Conservation (phyloP, 2,797 vertebrate genomes). For the Tadarida brasiliensis region DNA sequence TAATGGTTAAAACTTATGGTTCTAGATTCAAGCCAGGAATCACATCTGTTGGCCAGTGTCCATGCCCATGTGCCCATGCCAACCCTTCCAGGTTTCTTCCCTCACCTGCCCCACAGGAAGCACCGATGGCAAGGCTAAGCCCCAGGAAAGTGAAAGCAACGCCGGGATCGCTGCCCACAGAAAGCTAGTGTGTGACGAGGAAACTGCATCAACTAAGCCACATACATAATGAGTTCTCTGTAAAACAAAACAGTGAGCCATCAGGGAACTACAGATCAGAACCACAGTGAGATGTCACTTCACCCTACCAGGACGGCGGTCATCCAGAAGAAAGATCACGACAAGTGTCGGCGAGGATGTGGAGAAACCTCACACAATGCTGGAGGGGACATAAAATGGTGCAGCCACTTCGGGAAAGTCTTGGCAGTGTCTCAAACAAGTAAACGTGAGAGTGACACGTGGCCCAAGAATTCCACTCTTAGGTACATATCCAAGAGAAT, state of each 20-base stretch:
- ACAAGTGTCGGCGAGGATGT: not conserved
- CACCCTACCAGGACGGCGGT: not conserved
- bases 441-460: not conserved
- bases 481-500: not conserved
- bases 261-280: not conserved
- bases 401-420: not conserved
- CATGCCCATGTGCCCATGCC: accelerated
- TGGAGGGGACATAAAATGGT: not conserved
- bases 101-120: no score
- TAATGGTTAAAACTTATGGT: not conserved
- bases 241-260: not conserved
- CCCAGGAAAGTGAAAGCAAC: not conserved
- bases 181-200: not conserved
- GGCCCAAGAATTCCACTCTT: not conserved
- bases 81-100: not conserved
- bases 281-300: not conserved
- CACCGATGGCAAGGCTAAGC: accelerated
- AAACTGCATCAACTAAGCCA: not conserved
- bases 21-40: not conserved
- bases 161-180: not conserved
- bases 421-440: not conserved
- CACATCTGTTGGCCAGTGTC: accelerated
- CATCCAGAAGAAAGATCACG: not conserved
- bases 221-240: not conserved
- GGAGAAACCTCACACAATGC: not conserved